phyloP scores from a whole-genome alignment of 2,113 vertebrate genomes.

The Leucoraja erinaceus region DNA sequence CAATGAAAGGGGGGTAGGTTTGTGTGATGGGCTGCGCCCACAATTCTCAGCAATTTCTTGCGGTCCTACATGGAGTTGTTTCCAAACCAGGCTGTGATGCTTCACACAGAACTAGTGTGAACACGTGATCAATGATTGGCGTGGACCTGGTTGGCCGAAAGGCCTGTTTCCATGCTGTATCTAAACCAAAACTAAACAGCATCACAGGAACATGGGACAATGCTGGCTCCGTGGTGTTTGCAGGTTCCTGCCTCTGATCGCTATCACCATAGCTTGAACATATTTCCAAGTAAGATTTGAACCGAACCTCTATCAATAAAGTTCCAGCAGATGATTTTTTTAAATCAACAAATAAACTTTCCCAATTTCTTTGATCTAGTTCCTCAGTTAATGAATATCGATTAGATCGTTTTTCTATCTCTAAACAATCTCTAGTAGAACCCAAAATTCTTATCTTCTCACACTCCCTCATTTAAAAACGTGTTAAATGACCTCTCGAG shows the following conservation, averaged over 20 bases:
- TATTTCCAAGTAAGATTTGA: not conserved
- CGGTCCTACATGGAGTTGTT: too few relatives aligned
- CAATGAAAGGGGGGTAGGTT: too few relatives aligned
- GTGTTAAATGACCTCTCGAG: not conserved
- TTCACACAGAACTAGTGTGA: too few relatives aligned
- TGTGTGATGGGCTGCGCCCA: too few relatives aligned
- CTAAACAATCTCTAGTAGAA: not conserved
- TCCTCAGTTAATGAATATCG: not conserved
- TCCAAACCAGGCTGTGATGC: too few relatives aligned
- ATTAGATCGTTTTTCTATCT: not conserved
- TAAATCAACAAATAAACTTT: not conserved
- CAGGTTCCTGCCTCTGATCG: not conserved
- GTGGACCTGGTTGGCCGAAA: too few relatives aligned
- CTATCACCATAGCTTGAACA: not conserved
- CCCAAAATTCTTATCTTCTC: not conserved
- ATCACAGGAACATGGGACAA: not conserved
- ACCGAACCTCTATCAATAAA: not conserved
- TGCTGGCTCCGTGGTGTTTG: not conserved
- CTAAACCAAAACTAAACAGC: not conserved
- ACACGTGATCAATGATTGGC: too few relatives aligned
- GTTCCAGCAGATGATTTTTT: not conserved
- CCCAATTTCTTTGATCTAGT: not conserved
- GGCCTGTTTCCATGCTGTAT: too few relatives aligned
- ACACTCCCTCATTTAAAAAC: not conserved
- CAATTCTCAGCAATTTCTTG: too few relatives aligned